Evolutionary conservation across 2,113 vertebrate genomes (phyloP).

Genomic region (Pygoscelis antarcticus): DNA sequence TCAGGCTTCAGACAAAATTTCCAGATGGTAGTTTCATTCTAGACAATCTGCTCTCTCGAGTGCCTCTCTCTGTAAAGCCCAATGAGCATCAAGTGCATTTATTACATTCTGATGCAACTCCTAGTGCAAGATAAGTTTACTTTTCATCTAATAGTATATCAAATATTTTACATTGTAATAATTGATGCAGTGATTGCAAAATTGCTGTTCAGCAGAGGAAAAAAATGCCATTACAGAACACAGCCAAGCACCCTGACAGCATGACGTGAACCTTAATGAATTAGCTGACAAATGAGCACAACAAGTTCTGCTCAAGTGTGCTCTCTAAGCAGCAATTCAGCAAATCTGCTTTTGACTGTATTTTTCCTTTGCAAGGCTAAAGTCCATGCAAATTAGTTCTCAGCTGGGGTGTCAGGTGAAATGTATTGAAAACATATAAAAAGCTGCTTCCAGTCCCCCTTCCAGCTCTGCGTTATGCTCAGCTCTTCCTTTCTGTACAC

Average conservation of each 20-base stretch:
- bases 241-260: not conserved
- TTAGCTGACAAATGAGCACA: constrained; percentile 33
- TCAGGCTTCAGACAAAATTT: constrained; percentile 45
- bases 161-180: constrained; percentile 32
- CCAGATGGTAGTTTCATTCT: constrained; percentile 40
- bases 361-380: not conserved
- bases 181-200: not conserved
- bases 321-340: not conserved
- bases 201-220: not conserved
- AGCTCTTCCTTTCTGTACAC: not conserved
- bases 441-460: not conserved
- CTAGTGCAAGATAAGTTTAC: not conserved
- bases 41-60: constrained; percentile 24
- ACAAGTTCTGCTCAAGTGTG: constrained; percentile 26
- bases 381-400: not conserved
- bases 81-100: constrained; percentile 36
- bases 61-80: constrained; percentile 21
- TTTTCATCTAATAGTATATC: constrained; percentile 36
- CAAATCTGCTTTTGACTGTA: not conserved
- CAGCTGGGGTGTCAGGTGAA: not conserved
- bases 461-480: not conserved
- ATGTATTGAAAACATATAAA: not conserved
- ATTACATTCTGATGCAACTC: constrained; percentile 22
- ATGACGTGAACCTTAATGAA: constrained; percentile 14
- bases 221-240: constrained; percentile 46